Conservation (phyloP, 2,888 invertebrate species). For the Autographa pulchrina region DNA sequence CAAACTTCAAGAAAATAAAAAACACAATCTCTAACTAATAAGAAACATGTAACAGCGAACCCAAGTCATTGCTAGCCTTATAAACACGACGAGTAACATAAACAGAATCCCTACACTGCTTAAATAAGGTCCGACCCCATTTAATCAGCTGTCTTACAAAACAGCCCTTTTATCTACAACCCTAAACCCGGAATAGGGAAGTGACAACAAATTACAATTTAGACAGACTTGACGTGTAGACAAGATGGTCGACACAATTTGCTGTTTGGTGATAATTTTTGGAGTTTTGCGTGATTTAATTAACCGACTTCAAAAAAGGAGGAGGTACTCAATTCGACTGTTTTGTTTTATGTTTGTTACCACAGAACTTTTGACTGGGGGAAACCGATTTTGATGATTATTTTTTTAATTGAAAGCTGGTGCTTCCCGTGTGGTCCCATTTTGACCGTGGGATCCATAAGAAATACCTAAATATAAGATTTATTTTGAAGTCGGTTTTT, state of each 20-base stretch:
- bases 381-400: no score
- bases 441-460: no score
- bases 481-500: no score
- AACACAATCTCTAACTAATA: conserved; percentile 28
- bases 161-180: conserved; percentile 82
- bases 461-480: no score
- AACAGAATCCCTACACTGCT: conserved; percentile 60
- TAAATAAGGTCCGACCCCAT: conserved; percentile 77
- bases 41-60: conserved; percentile 8
- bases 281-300: conserved; percentile 9
- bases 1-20: background rate
- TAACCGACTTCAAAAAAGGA: no score
- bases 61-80: conserved; percentile 56
- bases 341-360: no score
- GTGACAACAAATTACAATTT: conserved; percentile 68
- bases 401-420: no score
- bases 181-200: conserved; percentile 64
- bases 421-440: no score
- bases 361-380: no score
- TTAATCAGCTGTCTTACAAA: conserved; percentile 81
- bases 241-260: conserved; percentile 33
- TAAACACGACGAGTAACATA: conserved; percentile 53
- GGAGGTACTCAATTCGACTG: no score
- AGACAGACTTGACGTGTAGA: conserved; percentile 26
- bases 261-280: conserved; percentile 22